Percentiles rank a stretch among this genome's conserved stretches.
These are phyloP conservation scores for Novumbra hubbsi DNA, from an alignment of 2,797 vertebrate species.

Conservation along the genomic window DNA sequence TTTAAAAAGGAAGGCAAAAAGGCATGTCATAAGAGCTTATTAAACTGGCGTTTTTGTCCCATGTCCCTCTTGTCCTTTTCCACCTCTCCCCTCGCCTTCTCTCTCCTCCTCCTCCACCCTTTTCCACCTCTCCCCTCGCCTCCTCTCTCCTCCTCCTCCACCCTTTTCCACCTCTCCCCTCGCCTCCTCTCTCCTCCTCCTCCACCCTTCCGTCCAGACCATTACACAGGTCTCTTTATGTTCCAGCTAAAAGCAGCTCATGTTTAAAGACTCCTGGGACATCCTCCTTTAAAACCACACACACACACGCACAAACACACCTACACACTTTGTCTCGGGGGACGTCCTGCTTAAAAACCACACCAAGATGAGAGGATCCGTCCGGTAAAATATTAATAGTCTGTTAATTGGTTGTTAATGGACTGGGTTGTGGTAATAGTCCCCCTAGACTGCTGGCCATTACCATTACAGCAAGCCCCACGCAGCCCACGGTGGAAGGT, in stretches of 20 bases:
- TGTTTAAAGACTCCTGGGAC: constrained; percentile 78
- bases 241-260: constrained; percentile 78
- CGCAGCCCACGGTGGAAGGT: constrained; percentile 62
- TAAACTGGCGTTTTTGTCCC: constrained; percentile 42
- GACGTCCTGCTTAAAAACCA: constrained; percentile 72
- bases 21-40: background rate
- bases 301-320: background rate
- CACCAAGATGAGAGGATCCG: constrained; percentile 71
- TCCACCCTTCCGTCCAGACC: constrained; percentile 72
- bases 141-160: background rate
- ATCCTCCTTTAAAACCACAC: constrained; percentile 69
- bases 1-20: too few species aligned
- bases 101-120: background rate
- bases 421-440: constrained; percentile 70
- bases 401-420: constrained; percentile 81
- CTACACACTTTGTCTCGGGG: constrained; percentile 53
- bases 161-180: background rate
- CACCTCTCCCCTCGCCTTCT: background rate
- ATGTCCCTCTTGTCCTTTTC: background rate
- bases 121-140: background rate
- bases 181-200: background rate
- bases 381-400: constrained; percentile 82
- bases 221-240: constrained; percentile 81
- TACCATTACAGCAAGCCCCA: constrained; percentile 66
- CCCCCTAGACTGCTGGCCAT: constrained; percentile 18